Percentiles rank a stretch among this genome's conserved stretches.
Conservation (phyloP, 2,113 vertebrate genomes). For the Capricornis sumatraensis region DNA sequence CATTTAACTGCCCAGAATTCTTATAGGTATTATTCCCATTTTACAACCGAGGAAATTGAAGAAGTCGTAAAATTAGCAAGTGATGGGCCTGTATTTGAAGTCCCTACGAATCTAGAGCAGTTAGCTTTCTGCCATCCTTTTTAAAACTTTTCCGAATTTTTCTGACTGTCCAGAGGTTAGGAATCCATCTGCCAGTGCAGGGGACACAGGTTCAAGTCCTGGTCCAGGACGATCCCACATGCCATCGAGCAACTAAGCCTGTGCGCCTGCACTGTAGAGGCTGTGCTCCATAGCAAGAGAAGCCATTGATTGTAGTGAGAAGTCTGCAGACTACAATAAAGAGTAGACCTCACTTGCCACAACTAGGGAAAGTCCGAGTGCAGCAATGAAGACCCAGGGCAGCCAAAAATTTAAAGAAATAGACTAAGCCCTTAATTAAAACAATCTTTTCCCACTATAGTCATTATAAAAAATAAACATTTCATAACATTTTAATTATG, state of each 20-base stretch:
- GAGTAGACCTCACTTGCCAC: background rate
- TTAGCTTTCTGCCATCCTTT: background rate
- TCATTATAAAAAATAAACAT: background rate
- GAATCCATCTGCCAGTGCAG: background rate
- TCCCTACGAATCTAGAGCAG: background rate
- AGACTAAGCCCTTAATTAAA: background rate
- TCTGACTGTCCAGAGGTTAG: background rate
- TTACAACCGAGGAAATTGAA: background rate
- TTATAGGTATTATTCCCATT: background rate
- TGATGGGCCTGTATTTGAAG: background rate
- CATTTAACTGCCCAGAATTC: background rate
- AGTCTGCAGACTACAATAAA: accelerated
- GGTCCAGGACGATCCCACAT: background rate
- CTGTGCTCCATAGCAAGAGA: background rate
- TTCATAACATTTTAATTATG: background rate
- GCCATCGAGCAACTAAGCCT: background rate
- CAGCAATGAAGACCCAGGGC: background rate
- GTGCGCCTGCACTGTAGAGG: background rate
- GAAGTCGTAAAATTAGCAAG: background rate
- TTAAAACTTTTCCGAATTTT: background rate
- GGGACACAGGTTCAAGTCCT: background rate
- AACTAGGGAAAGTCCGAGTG: background rate
- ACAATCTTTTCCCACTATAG: background rate
- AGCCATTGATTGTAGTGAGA: background rate
- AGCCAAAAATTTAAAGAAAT: background rate